Percentiles rank a stretch among this genome's conserved stretches.
phyloP scores from a whole-genome alignment of 2,888 invertebrate species.

The Microctonus brassicae region DNA sequence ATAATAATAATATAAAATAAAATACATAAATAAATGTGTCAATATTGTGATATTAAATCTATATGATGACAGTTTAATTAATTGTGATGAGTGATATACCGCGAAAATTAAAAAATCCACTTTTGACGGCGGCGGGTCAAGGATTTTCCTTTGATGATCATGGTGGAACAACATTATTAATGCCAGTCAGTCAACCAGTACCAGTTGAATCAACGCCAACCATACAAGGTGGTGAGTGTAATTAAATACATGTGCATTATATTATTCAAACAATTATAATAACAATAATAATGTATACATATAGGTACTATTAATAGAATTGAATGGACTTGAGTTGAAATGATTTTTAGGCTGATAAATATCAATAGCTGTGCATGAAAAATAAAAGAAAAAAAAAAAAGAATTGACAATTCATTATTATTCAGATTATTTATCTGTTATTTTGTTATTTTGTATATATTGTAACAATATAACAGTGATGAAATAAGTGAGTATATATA shows the following conservation, averaged over 20 bases:
- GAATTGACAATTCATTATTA: too few species aligned
- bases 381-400: too few species aligned
- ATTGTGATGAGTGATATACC: constrained; percentile 68
- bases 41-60: background rate
- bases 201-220: constrained; percentile 51
- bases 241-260: background rate
- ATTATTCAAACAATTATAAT: background rate
- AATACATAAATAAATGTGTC: background rate
- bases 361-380: too few species aligned
- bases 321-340: too few species aligned
- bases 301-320: background rate
- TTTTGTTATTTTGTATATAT: too few species aligned
- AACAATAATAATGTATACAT: too few species aligned
- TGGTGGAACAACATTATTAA: constrained; percentile 78
- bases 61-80: constrained; percentile 38
- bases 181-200: constrained; percentile 74
- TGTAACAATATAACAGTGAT: too few species aligned
- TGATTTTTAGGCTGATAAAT: too few species aligned
- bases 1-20: background rate
- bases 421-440: too few species aligned
- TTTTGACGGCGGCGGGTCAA: constrained; percentile 81
- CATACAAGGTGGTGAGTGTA: constrained; percentile 3
- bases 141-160: constrained; percentile 82
- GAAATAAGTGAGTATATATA: too few species aligned
- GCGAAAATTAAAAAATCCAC: constrained; percentile 75